These are phyloP conservation scores for Melinopterus prodromus DNA, from an alignment of 2,888 invertebrate genomes.

Conservation along the genomic window DNA sequence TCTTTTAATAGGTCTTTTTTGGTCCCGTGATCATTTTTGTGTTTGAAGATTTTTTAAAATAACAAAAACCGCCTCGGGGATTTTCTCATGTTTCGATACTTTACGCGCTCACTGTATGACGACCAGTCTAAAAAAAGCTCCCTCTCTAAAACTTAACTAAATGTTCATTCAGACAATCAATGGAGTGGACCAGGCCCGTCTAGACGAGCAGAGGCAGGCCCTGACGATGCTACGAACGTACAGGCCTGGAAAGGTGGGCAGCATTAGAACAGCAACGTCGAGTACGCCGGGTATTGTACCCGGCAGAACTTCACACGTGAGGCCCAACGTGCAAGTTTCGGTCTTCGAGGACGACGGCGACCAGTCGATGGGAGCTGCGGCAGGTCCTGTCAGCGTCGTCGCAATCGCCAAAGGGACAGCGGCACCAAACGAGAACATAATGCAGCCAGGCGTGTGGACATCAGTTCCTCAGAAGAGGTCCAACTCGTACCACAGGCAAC, in stretches of 20 bases:
- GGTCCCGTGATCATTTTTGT: no score
- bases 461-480: conserved; percentile 58
- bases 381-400: conserved; percentile 64
- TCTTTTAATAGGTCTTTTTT: no score
- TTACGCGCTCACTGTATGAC: no score
- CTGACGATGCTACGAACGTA: conserved; percentile 78
- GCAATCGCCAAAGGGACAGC: conserved; percentile 65
- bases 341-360: conserved; percentile 51
- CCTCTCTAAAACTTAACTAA: no score
- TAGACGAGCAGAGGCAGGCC: conserved; percentile 78
- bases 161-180: conserved; percentile 66
- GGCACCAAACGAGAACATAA: conserved; percentile 72
- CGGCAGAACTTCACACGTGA: conserved; percentile 43
- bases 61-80: no score
- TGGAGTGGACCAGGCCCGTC: conserved; percentile 63
- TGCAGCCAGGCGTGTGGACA: conserved; percentile 77
- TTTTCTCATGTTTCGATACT: no score
- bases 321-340: conserved; percentile 53
- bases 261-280: conserved; percentile 56
- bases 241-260: conserved; percentile 67
- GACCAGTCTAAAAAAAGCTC: no score
- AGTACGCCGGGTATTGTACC: conserved; percentile 45
- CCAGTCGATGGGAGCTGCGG: conserved; percentile 49
- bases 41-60: no score
- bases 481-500: conserved; percentile 49